phyloP scores from a whole-genome alignment of 2,888 invertebrate species.

The Torymus tubicola region DNA sequence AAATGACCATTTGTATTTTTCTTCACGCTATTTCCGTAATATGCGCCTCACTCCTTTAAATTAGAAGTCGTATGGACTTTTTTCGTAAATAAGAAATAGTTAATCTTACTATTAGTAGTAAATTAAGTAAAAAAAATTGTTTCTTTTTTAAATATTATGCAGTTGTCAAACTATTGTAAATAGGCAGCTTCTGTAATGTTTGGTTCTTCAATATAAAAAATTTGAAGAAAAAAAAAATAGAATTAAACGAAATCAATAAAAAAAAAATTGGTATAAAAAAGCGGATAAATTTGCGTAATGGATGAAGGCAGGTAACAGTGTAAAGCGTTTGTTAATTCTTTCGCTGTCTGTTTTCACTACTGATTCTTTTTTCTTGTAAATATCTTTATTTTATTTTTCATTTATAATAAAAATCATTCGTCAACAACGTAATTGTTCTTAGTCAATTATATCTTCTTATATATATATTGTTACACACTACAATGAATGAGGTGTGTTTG shows the following conservation, averaged over 20 bases:
- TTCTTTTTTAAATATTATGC: constrained; percentile 8
- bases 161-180: constrained; percentile 43
- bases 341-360: constrained; percentile 46
- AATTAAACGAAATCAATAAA: constrained; percentile 18
- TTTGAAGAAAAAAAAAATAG: background rate
- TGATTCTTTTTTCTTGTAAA: constrained; percentile 73
- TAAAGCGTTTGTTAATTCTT: constrained; percentile 44
- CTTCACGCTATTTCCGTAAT: constrained; percentile 31
- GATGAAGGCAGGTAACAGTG: constrained; percentile 47
- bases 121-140: constrained; percentile 20
- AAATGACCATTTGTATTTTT: constrained; percentile 29
- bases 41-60: constrained; percentile 4
- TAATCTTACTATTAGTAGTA: constrained; percentile 3
- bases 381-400: constrained; percentile 77
- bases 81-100: constrained; percentile 32
- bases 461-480: constrained; percentile 68
- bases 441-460: constrained; percentile 73
- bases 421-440: constrained; percentile 77
- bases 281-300: constrained; percentile 29
- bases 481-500: constrained; percentile 64
- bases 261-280: constrained; percentile 20
- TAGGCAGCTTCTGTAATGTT: constrained; percentile 32
- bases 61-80: constrained; percentile 18
- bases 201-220: constrained; percentile 13
- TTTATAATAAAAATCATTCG: constrained; percentile 77